Base-by-base conservation (phyloP, 2,888 invertebrate species). In the Helobdella robusta region DNA sequence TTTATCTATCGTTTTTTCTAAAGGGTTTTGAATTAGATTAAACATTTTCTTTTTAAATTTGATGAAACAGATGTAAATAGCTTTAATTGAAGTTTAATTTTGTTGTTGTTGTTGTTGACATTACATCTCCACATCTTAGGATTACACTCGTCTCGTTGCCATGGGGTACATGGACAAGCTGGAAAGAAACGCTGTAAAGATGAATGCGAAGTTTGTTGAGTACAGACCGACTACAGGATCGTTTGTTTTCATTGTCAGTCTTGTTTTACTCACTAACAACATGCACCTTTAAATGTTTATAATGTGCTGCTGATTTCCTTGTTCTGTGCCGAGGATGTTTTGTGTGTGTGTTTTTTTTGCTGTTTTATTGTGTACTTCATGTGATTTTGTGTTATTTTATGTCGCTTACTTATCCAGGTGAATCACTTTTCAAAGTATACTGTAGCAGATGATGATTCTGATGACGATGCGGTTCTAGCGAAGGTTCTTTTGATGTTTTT, bases 361-460 rank as follows among this genome's bases (percentile, higher is more conserved):
- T n/a, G n/a, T n/a, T n/a, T n/a, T n/a, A n/a, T n/a, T n/a, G n/a
- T n/a, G n/a, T n/a, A n/a, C n/a, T n/a, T n/a, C n/a, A n/a, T n/a
- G n/a, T n/a, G n/a, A n/a, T n/a, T n/a, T n/a, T n/a, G n/a, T n/a
- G n/a, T n/a, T n/a, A 40, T 8, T 40, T 15, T 11, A 40, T 40
- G 15, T 40, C 11, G 5, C 23, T 60, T 44, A 1, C 61, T 56
- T 52, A 68, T 71, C 6, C 75, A 86, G 86, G 89, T 91, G 56
- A 88, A 90, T 66, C 94, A 94, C 79, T 94, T 94, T 80, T 92
- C 93, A 20, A 93, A 92, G 75, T 95, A 94, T 77, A 91, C 90
- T 0, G 80, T 90, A n/a, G 90, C 89, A 11, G 93, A 93, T 71
- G 89, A 89, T 0, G 91, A 91, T 69, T 93, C 93, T 66, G 90